Conservation (phyloP, 2,113 vertebrate species). For the Monopterus albus region DNA sequence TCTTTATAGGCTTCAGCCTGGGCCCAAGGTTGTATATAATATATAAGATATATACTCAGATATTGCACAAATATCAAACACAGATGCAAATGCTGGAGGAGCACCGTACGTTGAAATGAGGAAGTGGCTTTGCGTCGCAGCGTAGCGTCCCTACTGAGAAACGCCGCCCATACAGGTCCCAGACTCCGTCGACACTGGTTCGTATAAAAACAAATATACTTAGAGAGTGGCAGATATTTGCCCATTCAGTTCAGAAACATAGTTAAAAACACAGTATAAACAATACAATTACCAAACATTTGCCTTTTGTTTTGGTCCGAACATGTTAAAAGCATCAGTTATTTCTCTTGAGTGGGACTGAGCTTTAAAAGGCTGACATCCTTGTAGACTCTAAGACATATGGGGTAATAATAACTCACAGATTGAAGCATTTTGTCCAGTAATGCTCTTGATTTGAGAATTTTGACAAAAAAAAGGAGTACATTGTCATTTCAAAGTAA, state of each 20-base stretch:
- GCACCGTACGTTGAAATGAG: conserved; percentile 52
- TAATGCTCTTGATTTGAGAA: conserved; percentile 40
- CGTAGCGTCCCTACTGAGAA: conserved; percentile 52
- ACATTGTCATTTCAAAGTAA: conserved; percentile 43
- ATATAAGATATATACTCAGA: conserved; percentile 63
- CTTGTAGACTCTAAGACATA: conserved; percentile 9
- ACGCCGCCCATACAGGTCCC: conserved; percentile 23
- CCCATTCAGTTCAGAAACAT: conserved; percentile 73
- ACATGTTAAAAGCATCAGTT: conserved; percentile 57
- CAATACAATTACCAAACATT: conserved; percentile 26
- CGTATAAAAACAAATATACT: conserved; percentile 59
- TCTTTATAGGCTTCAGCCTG: conserved; percentile 56
- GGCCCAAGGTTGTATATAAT: conserved; percentile 45
- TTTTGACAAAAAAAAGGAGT: too few species aligned
- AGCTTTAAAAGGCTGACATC: conserved; percentile 22
- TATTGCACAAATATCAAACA: conserved; percentile 81
- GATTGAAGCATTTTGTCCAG: conserved; percentile 33
- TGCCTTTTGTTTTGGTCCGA: conserved; percentile 67
- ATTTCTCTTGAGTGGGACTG: conserved; percentile 27
- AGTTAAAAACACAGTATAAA: conserved; percentile 61
- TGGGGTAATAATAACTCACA: conserved; percentile 33
- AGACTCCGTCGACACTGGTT: conserved; percentile 46
- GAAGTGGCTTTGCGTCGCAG: conserved; percentile 60
- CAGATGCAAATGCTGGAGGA: conserved; percentile 59
- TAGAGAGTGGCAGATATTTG: conserved; percentile 56